Evolutionary conservation across 2,797 vertebrate genomes (phyloP).

Genomic region (Prunella strophiata): DNA sequence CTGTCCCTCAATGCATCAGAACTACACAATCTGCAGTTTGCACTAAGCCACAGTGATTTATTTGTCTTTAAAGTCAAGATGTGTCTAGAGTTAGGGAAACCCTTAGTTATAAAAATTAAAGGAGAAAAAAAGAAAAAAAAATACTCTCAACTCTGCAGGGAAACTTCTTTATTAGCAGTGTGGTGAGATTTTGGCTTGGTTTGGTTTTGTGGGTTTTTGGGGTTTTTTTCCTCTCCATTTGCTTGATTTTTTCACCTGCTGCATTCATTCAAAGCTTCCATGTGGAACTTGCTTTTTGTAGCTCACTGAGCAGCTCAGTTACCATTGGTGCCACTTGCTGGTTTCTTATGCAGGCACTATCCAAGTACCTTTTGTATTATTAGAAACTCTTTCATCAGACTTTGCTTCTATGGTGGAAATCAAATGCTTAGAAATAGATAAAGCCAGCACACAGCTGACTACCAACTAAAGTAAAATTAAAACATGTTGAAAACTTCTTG

Average conservation of each 20-base stretch:
- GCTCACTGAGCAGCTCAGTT: not conserved
- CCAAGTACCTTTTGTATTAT: not conserved
- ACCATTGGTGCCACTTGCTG: accelerated
- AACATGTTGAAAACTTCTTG: not conserved
- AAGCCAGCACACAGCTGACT: not conserved
- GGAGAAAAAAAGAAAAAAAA: not conserved
- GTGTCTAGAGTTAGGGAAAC: not conserved
- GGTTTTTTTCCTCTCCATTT: not conserved
- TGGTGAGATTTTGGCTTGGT: not conserved
- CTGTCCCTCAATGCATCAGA: not conserved
- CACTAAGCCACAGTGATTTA: not conserved
- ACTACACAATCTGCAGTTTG: not conserved
- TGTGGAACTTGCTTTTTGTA: not conserved
- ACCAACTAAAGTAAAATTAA: not conserved
- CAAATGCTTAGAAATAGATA: not conserved
- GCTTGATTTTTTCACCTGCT: not conserved
- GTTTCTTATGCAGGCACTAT: not conserved
- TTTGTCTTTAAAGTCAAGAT: not conserved
- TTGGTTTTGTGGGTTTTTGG: not conserved
- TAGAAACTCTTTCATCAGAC: not conserved
- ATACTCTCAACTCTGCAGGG: not conserved
- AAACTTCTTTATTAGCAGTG: not conserved
- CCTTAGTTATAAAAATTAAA: not conserved
- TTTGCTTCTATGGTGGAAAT: not conserved
- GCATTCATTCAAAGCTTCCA: not conserved